Evolutionary conservation across 2,888 invertebrate genomes (phyloP), one percentile per base, ranked within the genome.

Genomic region (Seira musarum): DNA sequence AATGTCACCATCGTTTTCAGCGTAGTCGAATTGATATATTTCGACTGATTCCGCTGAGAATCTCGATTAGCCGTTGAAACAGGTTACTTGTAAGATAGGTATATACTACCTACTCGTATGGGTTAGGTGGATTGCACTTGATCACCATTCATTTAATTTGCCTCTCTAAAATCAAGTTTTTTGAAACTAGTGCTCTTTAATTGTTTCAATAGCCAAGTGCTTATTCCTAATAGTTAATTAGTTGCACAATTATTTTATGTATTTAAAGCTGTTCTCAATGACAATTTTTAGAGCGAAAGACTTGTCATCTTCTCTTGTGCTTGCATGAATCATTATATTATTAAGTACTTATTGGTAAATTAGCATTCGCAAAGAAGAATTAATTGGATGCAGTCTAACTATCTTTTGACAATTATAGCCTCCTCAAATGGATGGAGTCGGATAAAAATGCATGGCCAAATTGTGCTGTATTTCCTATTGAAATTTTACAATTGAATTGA

Each of bases 321-420:
- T 2, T 30, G 30, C 30, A 30, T 2, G 30, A 30, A 30, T 30
- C 30, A 30, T 30, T n/a, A n/a, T n/a, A n/a, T n/a, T n/a, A n/a
- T n/a, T n/a, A n/a, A n/a, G n/a, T n/a, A n/a, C n/a, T n/a, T 30
- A 30, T 30, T 40, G 61, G 69, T 74, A 79, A 79, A 79, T 79
- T 79, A 80, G 74, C 80, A 75, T 75, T 75, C 70, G 60, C 53
- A 60, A 15, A 70, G 30, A 61, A 71, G 71, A 75, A 80, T 80
- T 80, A 80, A 80, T 80, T 80, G 75, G 75, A 60, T 60, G 69
- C 67, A 63, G 71, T 46, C 35, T 17, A 61, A 74, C 75, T 73
- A 80, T 64, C 64, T 57, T 70, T 70, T 61, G 70, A 80, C 66
- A 80, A 70, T 80, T 80, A 75, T 71, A 57, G 30, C 53, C 21